phyloP scores from a whole-genome alignment of 2,797 vertebrate genomes.

The Anabacerthia variegaticeps region DNA sequence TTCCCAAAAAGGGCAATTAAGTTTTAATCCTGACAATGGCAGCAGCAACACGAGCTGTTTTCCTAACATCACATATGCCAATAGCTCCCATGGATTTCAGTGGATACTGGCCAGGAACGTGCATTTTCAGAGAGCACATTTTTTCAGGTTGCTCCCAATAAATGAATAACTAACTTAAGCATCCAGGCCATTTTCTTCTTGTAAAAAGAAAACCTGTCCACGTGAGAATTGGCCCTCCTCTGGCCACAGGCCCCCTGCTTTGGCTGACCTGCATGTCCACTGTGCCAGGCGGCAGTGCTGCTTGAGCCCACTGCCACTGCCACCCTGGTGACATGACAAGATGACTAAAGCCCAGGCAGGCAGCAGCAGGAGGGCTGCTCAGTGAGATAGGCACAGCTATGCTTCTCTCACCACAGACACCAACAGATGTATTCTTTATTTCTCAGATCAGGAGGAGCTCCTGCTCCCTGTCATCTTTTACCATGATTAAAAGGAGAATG shows the following conservation, averaged over 20 bases:
- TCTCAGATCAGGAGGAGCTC: background rate
- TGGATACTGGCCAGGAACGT: background rate
- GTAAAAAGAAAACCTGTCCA: background rate
- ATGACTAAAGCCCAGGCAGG: background rate
- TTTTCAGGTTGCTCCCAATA: background rate
- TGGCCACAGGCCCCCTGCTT: background rate
- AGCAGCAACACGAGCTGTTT: slow-evolving; percentile 34
- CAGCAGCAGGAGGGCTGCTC: background rate
- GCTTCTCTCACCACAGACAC: background rate
- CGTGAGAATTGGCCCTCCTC: background rate
- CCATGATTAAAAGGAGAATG: background rate
- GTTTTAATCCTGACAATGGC: slow-evolving; percentile 15
- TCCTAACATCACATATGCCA: background rate
- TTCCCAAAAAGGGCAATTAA: slow-evolving; percentile 48
- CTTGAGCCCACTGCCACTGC: background rate
- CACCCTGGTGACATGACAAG: background rate
- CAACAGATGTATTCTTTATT: background rate
- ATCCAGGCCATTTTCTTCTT: background rate
- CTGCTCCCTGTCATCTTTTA: background rate
- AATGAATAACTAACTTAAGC: background rate
- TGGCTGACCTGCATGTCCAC: background rate
- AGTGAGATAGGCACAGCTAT: background rate
- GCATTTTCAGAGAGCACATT: background rate
- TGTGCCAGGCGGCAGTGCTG: background rate
- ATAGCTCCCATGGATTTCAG: background rate